These are phyloP conservation scores for Galago senegalensis DNA, from an alignment of 2,797 vertebrate species.

Conservation along the genomic window DNA sequence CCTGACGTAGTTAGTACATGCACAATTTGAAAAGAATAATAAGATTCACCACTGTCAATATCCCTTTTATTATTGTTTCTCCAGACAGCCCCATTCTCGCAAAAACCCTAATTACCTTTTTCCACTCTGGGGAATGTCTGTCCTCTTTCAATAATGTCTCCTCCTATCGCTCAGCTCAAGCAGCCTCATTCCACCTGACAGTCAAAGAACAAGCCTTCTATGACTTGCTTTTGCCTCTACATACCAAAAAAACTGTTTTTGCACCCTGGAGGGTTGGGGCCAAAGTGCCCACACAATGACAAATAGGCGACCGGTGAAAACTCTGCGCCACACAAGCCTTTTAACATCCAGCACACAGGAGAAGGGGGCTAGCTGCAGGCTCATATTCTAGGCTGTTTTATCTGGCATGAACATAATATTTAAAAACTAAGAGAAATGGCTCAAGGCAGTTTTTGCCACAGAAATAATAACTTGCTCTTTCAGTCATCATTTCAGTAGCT, in stretches of 20 bases:
- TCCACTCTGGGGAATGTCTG: neutral
- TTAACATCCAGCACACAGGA: neutral
- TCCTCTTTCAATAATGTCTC: neutral
- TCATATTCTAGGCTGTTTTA: slow-evolving; percentile 63
- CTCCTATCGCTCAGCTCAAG: neutral
- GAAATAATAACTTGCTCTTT: slow-evolving; percentile 49
- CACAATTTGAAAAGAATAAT: neutral
- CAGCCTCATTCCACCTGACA: slow-evolving; percentile 61
- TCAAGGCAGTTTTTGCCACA: slow-evolving; percentile 55
- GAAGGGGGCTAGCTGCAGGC: neutral
- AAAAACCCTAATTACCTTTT: slow-evolving; percentile 39
- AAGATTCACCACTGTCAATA: neutral
- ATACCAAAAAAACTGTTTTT: neutral
- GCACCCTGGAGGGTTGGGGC: neutral
- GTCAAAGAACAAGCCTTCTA: slow-evolving; percentile 12
- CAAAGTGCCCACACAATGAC: neutral
- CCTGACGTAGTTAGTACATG: neutral
- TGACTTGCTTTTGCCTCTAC: slow-evolving; percentile 1
- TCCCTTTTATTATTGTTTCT: neutral
- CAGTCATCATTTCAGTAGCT: slow-evolving; percentile 51
- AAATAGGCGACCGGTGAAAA: neutral
- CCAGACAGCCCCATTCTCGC: slow-evolving; percentile 48
- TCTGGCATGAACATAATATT: slow-evolving; percentile 55
- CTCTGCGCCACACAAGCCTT: slow-evolving; percentile 18
- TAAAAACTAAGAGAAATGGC: slow-evolving; percentile 56